A percentile compares a stretch with the other conserved stretches of the same genome.
phyloP scores from a whole-genome alignment of 92 coral and sea anemone genomes.

The Micromussa lordhowensis region DNA sequence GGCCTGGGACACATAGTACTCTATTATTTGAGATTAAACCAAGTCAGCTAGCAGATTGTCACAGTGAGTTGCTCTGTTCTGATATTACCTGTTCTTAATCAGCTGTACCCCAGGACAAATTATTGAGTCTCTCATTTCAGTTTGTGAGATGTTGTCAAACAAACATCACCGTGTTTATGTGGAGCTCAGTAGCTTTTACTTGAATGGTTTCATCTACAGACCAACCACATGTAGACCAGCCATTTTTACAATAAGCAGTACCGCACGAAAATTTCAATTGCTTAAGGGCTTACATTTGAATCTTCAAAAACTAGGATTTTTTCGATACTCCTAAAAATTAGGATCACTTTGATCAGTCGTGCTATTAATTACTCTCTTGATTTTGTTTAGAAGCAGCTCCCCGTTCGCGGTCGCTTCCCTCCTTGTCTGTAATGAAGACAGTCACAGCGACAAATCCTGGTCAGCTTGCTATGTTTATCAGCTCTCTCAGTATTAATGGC shows the following conservation, averaged over 20 bases:
- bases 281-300: not conserved
- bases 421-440: slow-evolving; percentile 92
- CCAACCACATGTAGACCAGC: no score
- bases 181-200: not conserved
- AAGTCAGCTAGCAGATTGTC: slow-evolving; percentile 88
- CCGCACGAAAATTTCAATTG: not conserved
- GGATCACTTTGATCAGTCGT: not conserved
- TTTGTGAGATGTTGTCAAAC: no score
- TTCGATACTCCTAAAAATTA: not conserved
- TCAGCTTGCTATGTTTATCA: slow-evolving; percentile 91
- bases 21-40: slow-evolving; percentile 87
- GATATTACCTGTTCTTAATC: no score
- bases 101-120: not conserved
- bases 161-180: not conserved
- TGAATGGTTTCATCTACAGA: not conserved
- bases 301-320: not conserved
- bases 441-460: slow-evolving; percentile 97
- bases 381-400: slow-evolving; percentile 70
- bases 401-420: slow-evolving; percentile 73
- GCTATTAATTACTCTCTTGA: not conserved
- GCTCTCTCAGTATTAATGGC: slow-evolving; percentile 90
- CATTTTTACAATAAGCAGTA: not conserved
- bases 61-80: slow-evolving; percentile 68
- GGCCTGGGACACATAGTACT: slow-evolving; percentile 90
- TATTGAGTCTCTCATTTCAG: not conserved